Evolutionary conservation across 23 tunicate genomes (phyloP), one percentile per base, ranked within the genome.

Genomic region (Phallusia fumigata): DNA sequence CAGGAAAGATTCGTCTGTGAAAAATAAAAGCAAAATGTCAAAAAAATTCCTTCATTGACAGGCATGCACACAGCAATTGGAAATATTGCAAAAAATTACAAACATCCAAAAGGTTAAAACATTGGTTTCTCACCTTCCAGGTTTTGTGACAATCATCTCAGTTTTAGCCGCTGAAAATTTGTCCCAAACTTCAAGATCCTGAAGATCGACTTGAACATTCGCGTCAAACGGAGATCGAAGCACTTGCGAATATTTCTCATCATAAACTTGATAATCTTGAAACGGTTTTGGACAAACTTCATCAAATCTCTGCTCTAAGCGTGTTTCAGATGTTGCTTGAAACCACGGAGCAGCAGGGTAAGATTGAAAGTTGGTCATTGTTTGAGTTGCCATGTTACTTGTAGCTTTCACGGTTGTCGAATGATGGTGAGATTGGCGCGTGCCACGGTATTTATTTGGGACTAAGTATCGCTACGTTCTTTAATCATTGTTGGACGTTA

Each of bases 1-100:
- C 91, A 58, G 91, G 91, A 45, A 88, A 88, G 83, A 88, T 88
- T 64, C 91, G 82, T 49, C 91, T 88, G 53, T 3, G n/a, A 69
- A n/a, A n/a, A n/a, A n/a, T n/a, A n/a, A n/a, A n/a, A n/a, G n/a
- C n/a, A n/a, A n/a, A n/a, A n/a, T n/a, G n/a, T n/a, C n/a, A n/a
- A n/a, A n/a, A n/a, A n/a, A n/a, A n/a, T n/a, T n/a, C n/a, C n/a
- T n/a, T n/a, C n/a, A n/a, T n/a, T n/a, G n/a, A n/a, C n/a, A n/a
- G n/a, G n/a, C n/a, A n/a, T n/a, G n/a, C n/a, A n/a, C n/a, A n/a
- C n/a, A n/a, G n/a, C n/a, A n/a, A n/a, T n/a, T n/a, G n/a, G n/a
- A n/a, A n/a, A n/a, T n/a, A n/a, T n/a, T n/a, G n/a, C n/a, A n/a
- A n/a, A n/a, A n/a, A n/a, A n/a, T n/a, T n/a, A n/a, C n/a, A n/a